phyloP scores from a whole-genome alignment of 2,113 vertebrate species.

The Zonotrichia leucophrys region DNA sequence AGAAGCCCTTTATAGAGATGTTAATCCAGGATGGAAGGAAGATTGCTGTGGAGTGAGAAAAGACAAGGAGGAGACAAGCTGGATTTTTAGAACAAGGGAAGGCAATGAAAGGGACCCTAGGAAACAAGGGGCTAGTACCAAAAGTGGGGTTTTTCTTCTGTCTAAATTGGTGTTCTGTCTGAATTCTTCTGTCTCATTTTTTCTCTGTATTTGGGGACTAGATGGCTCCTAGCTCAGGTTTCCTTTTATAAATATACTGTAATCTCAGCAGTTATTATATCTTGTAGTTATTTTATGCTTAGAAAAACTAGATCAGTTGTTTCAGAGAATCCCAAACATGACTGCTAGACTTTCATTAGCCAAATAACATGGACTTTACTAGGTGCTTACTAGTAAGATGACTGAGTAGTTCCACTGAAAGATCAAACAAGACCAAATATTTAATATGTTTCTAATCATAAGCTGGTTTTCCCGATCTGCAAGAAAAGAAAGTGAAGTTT shows the following conservation, averaged over 20 bases:
- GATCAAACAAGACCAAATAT: constrained; percentile 59
- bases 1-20: not conserved
- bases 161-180: not conserved
- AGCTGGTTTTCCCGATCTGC: constrained; percentile 28
- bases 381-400: constrained; percentile 56
- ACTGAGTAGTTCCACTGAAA: constrained; percentile 46
- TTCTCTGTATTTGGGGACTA: not conserved
- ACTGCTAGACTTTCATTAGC: constrained; percentile 18
- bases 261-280: not conserved
- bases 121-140: not conserved
- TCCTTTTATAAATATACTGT: fast-evolving
- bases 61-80: not conserved
- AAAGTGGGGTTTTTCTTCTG: not conserved
- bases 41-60: not conserved
- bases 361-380: constrained; percentile 59
- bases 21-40: not conserved
- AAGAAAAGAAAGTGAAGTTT: constrained; percentile 1
- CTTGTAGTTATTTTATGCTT: not conserved
- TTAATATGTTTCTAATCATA: constrained; percentile 52
- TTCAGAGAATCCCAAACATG: not conserved
- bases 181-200: not conserved
- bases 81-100: not conserved
- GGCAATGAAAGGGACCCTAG: not conserved
- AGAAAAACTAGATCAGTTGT: not conserved
- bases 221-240: not conserved